phyloP scores from a whole-genome alignment of 2,888 invertebrate genomes.

The Heliothis peltigera region DNA sequence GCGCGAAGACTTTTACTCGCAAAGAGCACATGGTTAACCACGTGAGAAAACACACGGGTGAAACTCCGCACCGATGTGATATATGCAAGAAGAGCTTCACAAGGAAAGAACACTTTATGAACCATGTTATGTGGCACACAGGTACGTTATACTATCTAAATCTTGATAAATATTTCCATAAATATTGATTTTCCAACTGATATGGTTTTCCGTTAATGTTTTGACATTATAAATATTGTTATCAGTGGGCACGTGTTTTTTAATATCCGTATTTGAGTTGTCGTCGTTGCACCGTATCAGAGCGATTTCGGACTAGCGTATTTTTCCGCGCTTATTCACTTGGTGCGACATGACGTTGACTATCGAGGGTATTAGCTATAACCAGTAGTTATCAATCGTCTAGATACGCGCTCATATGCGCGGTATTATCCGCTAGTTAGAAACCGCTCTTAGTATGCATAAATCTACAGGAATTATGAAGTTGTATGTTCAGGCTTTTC shows the following conservation, averaged over 20 bases:
- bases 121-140: conserved; percentile 95
- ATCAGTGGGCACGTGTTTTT: conserved; percentile 20
- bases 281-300: conserved; percentile 1
- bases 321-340: background rate
- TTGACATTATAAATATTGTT: conserved; percentile 33
- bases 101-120: conserved; percentile 94
- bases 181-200: conserved; percentile 29
- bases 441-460: too few relatives aligned
- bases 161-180: conserved; percentile 14
- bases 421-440: too few relatives aligned
- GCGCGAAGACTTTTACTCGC: conserved; percentile 93
- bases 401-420: too few relatives aligned
- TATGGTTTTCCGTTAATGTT: conserved; percentile 24
- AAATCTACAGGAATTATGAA: too few relatives aligned
- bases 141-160: conserved; percentile 75
- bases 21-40: conserved; percentile 95
- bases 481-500: too few relatives aligned
- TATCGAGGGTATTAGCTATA: background rate
- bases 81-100: conserved; percentile 95
- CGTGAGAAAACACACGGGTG: conserved; percentile 93
- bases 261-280: background rate
- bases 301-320: too few relatives aligned
- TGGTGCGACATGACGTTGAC: too few relatives aligned
- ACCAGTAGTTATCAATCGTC: background rate
- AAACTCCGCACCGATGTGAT: conserved; percentile 94